A percentile compares a stretch with the other conserved stretches of the same genome.
These are phyloP conservation scores for Eupsilia transversa DNA, from an alignment of 2,888 invertebrate genomes.

Conservation along the genomic window DNA sequence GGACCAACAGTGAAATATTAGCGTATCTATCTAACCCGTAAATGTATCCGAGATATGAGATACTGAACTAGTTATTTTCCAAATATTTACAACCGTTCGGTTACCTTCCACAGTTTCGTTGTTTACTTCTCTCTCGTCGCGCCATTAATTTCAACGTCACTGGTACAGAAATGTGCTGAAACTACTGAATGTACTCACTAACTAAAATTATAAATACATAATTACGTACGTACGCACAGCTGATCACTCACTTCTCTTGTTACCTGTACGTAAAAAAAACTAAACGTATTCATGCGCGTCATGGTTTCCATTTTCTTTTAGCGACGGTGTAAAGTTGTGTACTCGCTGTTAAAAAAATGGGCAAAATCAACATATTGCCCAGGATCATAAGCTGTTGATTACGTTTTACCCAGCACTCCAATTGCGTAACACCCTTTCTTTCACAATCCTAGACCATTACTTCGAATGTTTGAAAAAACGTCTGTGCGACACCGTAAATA, in stretches of 20 bases:
- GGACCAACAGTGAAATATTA: neutral
- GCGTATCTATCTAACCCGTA: neutral
- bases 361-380: neutral
- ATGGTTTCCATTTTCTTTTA: conserved; percentile 51
- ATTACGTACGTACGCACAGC: conserved; percentile 22
- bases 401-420: neutral
- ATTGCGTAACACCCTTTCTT: neutral
- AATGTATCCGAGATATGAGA: neutral
- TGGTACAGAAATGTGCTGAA: conserved; percentile 12
- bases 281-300: conserved; percentile 46
- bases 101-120: neutral
- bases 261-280: conserved; percentile 52
- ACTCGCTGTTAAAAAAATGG: conserved; percentile 22
- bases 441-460: neutral
- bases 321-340: conserved; percentile 41
- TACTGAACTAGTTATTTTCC: neutral
- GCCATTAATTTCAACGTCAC: conserved; percentile 18
- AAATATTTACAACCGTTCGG: neutral
- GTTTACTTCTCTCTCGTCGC: conserved; percentile 15
- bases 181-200: conserved; percentile 1
- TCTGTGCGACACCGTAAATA: neutral
- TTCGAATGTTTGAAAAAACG: neutral
- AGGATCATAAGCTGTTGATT: neutral
- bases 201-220: conserved; percentile 10
- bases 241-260: conserved; percentile 59